A percentile compares a stretch with the other conserved stretches of the same genome.
Conservation (phyloP, 2,113 vertebrate genomes). For the Hoplias malabaricus region DNA sequence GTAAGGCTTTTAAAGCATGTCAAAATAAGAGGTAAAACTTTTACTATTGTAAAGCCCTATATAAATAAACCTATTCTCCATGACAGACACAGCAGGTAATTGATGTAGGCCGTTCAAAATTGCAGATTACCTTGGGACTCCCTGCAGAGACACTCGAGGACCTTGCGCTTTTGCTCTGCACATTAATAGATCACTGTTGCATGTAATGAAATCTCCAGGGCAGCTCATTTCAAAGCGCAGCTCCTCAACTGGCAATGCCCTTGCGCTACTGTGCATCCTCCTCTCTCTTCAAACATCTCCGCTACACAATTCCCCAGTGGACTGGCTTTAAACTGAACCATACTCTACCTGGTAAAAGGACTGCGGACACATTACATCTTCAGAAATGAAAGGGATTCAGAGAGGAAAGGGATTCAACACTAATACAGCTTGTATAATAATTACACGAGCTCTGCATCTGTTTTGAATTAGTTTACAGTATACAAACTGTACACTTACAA, state of each 20-base stretch:
- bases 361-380: no score
- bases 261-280: background rate
- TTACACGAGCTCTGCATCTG: no score
- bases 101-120: constrained; percentile 25
- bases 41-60: background rate
- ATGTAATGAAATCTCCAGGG: constrained; percentile 30
- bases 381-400: no score
- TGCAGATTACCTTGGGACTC: constrained; percentile 21
- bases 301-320: no score
- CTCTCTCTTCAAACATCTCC: background rate
- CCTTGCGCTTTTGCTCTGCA: background rate
- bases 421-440: no score
- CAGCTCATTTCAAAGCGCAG: constrained; percentile 7
- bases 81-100: background rate
- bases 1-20: background rate
- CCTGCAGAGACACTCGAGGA: constrained; percentile 7
- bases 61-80: background rate
- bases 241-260: background rate
- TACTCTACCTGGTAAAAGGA: no score
- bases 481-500: no score
- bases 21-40: background rate
- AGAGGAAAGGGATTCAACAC: no score
- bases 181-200: constrained; percentile 35
- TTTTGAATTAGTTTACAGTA: no score
- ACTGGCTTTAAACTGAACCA: no score